Percentiles rank a stretch among this genome's conserved stretches.
phyloP scores from a whole-genome alignment of 2,113 vertebrate species.

The Seriola rivoliana region DNA sequence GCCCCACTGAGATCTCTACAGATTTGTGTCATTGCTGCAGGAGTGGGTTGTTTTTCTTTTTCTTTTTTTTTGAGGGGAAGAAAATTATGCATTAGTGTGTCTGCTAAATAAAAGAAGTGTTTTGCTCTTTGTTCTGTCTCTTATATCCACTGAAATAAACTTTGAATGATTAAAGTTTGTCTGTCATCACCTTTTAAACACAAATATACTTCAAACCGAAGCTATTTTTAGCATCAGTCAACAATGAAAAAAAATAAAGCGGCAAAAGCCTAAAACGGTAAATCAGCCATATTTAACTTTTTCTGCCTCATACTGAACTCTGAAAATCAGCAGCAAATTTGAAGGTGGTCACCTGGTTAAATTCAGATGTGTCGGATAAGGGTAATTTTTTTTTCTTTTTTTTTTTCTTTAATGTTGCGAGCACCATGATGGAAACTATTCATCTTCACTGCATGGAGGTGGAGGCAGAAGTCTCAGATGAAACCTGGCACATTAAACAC shows the following conservation, averaged over 20 bases:
- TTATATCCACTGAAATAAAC: slow-evolving; percentile 22
- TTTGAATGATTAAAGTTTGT: slow-evolving; percentile 50
- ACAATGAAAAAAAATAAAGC: slow-evolving; percentile 16
- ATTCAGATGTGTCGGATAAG: slow-evolving; percentile 1
- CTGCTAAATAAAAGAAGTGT: slow-evolving; percentile 20
- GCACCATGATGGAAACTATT: background rate
- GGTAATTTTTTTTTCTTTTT: no score
- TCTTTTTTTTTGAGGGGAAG: slow-evolving; percentile 19
- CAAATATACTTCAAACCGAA: slow-evolving; percentile 32
- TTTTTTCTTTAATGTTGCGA: background rate
- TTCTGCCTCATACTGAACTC: slow-evolving; percentile 9
- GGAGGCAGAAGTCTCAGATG: slow-evolving; percentile 4
- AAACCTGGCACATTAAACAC: background rate
- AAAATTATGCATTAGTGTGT: slow-evolving; percentile 36
- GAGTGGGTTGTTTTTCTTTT: background rate
- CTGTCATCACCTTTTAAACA: slow-evolving; percentile 26
- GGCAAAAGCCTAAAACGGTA: slow-evolving; percentile 3
- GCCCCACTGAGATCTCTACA: slow-evolving; percentile 56
- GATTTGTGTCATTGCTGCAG: slow-evolving; percentile 48
- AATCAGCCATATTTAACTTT: slow-evolving; percentile 8
- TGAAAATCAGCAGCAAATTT: background rate
- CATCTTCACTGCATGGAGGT: background rate
- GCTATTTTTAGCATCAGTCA: slow-evolving; percentile 60
- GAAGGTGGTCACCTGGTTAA: slow-evolving; percentile 26
- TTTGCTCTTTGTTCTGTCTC: slow-evolving; percentile 40